phyloP scores from a whole-genome alignment of 2,797 vertebrate genomes.

The Tinamus major region DNA sequence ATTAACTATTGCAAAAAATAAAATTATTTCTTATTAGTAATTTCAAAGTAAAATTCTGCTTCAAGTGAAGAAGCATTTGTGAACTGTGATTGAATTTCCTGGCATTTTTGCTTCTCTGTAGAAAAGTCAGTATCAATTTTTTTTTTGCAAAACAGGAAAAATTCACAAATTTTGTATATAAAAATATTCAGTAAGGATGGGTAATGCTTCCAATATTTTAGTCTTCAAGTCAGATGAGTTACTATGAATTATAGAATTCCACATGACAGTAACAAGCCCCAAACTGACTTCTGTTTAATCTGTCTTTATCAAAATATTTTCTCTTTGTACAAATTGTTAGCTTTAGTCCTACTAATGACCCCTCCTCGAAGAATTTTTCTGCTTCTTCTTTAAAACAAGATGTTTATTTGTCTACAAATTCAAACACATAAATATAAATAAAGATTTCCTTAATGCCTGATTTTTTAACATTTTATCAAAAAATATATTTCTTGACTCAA shows the following conservation, averaged over 20 bases:
- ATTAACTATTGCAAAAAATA: slow-evolving; percentile 10
- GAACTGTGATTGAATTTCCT: slow-evolving; percentile 15
- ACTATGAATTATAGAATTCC: slow-evolving; percentile 6
- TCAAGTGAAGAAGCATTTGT: slow-evolving; percentile 34
- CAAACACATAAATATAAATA: not conserved
- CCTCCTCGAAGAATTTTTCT: slow-evolving; percentile 8
- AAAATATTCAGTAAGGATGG: not conserved
- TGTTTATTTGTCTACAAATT: slow-evolving; percentile 5
- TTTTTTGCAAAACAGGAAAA: slow-evolving; percentile 25
- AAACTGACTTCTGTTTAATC: slow-evolving; percentile 26
- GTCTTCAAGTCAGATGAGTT: not conserved
- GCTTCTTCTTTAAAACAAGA: slow-evolving; percentile 31
- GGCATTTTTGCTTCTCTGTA: not conserved
- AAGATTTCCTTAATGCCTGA: slow-evolving; percentile 25
- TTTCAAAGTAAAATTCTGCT: slow-evolving; percentile 33
- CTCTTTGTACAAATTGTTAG: slow-evolving; percentile 21
- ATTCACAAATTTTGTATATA: slow-evolving; percentile 12
- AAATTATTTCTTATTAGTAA: slow-evolving; percentile 39
- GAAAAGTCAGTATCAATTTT: slow-evolving; percentile 46
- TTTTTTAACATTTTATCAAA: not conserved
- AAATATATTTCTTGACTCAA: not conserved
- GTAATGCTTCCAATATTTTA: slow-evolving; percentile 19
- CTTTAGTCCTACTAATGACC: not conserved
- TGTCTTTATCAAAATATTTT: slow-evolving; percentile 51
- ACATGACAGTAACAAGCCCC: slow-evolving; percentile 9